Base-by-base conservation (phyloP, 2,888 invertebrate species). In the Aricia artaxerxes region DNA sequence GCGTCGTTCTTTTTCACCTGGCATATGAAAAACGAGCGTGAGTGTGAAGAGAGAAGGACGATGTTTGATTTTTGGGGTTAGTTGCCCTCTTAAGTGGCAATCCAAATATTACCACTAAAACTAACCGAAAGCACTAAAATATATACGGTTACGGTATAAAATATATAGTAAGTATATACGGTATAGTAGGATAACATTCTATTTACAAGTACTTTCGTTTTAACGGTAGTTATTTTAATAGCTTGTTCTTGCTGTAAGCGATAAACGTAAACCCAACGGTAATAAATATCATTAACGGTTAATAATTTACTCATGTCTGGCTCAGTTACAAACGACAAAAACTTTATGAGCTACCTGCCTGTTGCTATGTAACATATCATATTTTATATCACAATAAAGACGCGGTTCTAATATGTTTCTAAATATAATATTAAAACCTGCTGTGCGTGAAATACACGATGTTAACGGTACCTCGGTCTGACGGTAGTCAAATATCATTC, bases 311-410 rank as follows among this genome's bases (percentile, higher is more conserved):
- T 64, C 64, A 64, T 31, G 64, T 64, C 64, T 64, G 11, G 7
- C 64, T 64, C 64, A 64, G 31, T 64, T 64, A 31, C 31, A 2
- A 64, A 64, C 64, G 64, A 64, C 64, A 31, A 64, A 64, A 64
- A 64, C 9, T 64, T 64, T 64, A 31, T 31, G 31, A 64, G 64
- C 31, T 31, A 61, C 64, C 64, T 31, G 31, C 64, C 64, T 64
- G 31, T 64, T 64, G 11, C 64, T 64, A 64, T 64, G 64, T 64
- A 64, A 11, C 31, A 11, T 64, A 31, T 31, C 64, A 64, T 64
- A 64, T 64, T 64, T 64, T 31, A 64, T 69, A 69, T 69, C 35
- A 69, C 69, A 69, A 69, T 69, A 69, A 69, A 35, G 69, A 69
- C 9, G 16, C 69, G 69, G 16, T 69, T 69, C 69, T 69, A 35